Evolutionary conservation across 2,888 invertebrate species (phyloP), one percentile per base, ranked within the genome.

Genomic region (Peribatodes rhomboidaria): DNA sequence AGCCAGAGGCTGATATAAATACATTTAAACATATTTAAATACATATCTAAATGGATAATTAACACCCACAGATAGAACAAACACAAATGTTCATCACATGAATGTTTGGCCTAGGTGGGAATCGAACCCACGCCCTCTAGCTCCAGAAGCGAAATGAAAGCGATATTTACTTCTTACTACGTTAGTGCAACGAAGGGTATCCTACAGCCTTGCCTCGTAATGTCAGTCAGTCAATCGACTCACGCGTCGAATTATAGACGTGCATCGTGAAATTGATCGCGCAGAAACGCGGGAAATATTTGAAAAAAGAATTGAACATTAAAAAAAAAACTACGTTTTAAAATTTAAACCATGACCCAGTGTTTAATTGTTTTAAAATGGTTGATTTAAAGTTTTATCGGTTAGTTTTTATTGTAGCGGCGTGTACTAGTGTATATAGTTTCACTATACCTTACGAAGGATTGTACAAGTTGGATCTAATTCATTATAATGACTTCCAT

Each of bases 401-500:
- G 10, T 54, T 64, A n/a, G 49, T 59, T 49, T 8, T 49, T 37
- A 7, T 50, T 18, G 10, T 56, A 41, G 46, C 62, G 2, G 13
- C 54, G 47, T 68, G 22, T n/a, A 55, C 37, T 61, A 42, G 41
- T 55, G 66, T 61, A 1, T 50, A 54, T 1, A 61, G 66, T 22
- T 72, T 72, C 14, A 66, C 72, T 1, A 9, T 72, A 33, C 69
- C 71, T 7, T 69, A 60, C 9, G 71, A 73, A 68, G 72, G 69
- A 37, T 41, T 69, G 9, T 71, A 67, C 20, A 56, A 13, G 61
- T 76, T 95, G 66, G 93, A 94, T 65, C 85, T 95, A 56, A 84
- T 94, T 55, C 94, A 94, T 77, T 89, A 94, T 42, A 94, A 94
- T 74, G 94, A 94, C 81, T 94, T 94, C 73, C 94, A 94, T 74